phyloP scores from a whole-genome alignment of 2,888 invertebrate genomes.

The Chaitophorus viminalis region DNA sequence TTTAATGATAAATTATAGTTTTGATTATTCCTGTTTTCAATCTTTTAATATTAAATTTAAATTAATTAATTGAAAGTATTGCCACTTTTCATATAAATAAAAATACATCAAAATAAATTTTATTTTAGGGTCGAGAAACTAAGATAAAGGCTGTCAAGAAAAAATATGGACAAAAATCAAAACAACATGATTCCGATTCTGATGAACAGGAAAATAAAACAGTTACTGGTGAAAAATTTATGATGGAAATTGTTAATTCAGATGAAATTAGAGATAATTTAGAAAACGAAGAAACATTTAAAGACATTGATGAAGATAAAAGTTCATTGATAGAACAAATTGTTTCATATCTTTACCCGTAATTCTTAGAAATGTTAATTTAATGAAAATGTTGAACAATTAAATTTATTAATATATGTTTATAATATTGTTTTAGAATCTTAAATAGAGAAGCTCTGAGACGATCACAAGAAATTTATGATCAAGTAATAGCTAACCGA shows the following conservation, averaged over 20 bases:
- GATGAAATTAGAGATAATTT: constrained; percentile 78
- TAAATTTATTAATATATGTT: neutral
- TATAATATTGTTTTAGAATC: constrained; percentile 68
- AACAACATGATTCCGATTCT: constrained; percentile 76
- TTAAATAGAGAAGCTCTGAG: constrained; percentile 76
- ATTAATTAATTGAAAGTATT: neutral
- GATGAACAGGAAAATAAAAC: constrained; percentile 72
- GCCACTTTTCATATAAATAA: neutral
- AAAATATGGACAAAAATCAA: constrained; percentile 69
- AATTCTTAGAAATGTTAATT: constrained; percentile 65
- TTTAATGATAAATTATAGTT: constrained; percentile 2
- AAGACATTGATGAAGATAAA: constrained; percentile 78
- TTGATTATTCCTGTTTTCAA: neutral
- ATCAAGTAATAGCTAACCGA: constrained; percentile 78
- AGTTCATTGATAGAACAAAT: constrained; percentile 78
- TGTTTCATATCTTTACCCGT: constrained; percentile 77
- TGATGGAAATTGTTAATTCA: constrained; percentile 74
- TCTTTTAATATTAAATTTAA: constrained; percentile 15
- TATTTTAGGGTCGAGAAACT: constrained; percentile 81
- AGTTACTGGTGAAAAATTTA: constrained; percentile 67
- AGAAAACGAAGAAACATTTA: constrained; percentile 67
- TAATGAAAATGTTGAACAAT: neutral
- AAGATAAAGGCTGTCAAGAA: constrained; percentile 95
- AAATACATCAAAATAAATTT: neutral
- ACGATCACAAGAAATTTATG: constrained; percentile 79